phyloP scores from a whole-genome alignment of 1,140 invertebrate species.

The Grapholita molesta region DNA sequence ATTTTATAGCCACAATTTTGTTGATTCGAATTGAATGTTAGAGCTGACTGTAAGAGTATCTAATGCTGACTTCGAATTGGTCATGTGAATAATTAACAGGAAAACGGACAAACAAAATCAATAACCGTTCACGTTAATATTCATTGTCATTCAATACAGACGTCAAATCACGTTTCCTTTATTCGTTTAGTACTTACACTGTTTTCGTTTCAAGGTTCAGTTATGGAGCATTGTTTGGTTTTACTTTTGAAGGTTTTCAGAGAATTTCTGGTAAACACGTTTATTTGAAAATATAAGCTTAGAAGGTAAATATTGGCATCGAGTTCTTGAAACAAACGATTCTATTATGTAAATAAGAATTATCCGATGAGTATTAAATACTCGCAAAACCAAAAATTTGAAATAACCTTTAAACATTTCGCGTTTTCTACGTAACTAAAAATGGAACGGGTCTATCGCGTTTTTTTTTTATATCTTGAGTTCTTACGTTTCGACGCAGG shows the following conservation, averaged over 20 bases:
- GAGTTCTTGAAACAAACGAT: background rate
- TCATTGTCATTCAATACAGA: conserved; percentile 1
- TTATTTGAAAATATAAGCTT: background rate
- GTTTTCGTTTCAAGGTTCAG: background rate
- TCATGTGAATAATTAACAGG: background rate
- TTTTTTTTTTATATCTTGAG: too few relatives aligned
- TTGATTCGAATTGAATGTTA: too few relatives aligned
- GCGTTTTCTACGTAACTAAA: too few relatives aligned
- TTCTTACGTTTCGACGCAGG: too few relatives aligned
- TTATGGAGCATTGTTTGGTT: conserved; percentile 2
- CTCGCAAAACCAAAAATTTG: too few relatives aligned
- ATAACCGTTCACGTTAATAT: conserved; percentile 8
- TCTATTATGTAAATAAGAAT: too few relatives aligned
- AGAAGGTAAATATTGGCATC: background rate
- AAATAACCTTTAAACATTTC: too few relatives aligned
- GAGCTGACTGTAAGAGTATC: background rate
- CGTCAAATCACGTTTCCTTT: background rate
- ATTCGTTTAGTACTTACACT: too few relatives aligned
- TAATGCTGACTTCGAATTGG: background rate
- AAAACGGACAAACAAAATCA: background rate
- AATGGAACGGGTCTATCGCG: too few relatives aligned
- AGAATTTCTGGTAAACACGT: background rate
- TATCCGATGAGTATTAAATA: too few relatives aligned
- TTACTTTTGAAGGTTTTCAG: background rate
- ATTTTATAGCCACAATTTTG: too few relatives aligned